Conservation (phyloP, 2,113 vertebrate species). For the Scalopus aquaticus region DNA sequence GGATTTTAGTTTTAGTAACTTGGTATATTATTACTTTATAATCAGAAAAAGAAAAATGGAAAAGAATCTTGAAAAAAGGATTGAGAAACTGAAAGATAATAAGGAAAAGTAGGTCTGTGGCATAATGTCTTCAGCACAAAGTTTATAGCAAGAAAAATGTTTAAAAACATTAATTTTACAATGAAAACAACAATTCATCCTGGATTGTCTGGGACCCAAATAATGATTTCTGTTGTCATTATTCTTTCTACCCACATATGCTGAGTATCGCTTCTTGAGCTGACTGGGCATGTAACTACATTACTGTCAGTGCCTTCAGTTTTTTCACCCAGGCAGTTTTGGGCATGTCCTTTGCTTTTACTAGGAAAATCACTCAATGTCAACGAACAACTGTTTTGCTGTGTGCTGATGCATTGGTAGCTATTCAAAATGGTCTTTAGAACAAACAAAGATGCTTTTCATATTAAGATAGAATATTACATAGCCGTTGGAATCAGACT, state of each 20-base stretch:
- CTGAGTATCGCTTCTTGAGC: not conserved
- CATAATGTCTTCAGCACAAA: not conserved
- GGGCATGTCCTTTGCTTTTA: constrained; percentile 41
- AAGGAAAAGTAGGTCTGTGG: not conserved
- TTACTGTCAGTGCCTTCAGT: not conserved
- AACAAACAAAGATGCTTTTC: not conserved
- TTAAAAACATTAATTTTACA: not conserved
- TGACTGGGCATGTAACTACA: not conserved
- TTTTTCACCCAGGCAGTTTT: constrained; percentile 32
- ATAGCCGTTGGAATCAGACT: not conserved
- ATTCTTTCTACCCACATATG: not conserved
- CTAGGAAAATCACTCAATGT: not conserved
- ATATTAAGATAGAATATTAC: not conserved
- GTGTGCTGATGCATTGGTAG: not conserved
- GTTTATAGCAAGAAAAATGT: not conserved
- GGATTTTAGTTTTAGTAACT: not conserved
- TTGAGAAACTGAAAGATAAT: not conserved
- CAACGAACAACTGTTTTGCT: constrained; percentile 43
- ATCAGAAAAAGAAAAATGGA: not conserved
- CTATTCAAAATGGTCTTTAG: not conserved
- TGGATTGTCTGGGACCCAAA: not conserved
- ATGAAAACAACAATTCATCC: not conserved
- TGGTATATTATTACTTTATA: not conserved
- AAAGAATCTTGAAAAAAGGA: not conserved
- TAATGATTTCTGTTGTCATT: constrained; percentile 1